Evolutionary conservation across 2,113 vertebrate species (phyloP), one percentile per base, ranked within the genome.

Genomic region (Apaloderma vittatum): DNA sequence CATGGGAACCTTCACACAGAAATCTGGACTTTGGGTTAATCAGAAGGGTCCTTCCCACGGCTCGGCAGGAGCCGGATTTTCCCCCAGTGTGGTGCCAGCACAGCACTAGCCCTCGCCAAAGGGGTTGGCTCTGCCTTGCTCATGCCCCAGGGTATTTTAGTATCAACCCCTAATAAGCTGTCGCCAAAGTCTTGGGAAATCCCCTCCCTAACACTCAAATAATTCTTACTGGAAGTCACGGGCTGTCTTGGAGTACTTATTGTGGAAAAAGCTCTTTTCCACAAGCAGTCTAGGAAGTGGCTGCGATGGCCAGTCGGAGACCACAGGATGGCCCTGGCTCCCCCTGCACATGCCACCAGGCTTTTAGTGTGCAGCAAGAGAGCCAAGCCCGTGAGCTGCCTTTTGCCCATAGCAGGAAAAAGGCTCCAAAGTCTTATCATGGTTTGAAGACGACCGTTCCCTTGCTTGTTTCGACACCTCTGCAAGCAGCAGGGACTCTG

Each of bases 91-190:
- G 1, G n/a, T 65, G 68, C 73, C 65, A 29, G 68, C 62, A 24
- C 13, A 4, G 51, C 5, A 0, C 51, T 0, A 0, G 23, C 61
- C 52, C 73, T 73, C 20, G 0, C 3, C 3, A 0, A 43, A 46
- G 57, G 37, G 8, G 5, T 22, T 51, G 0, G 0, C n/a, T 72
- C 58, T 79, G 66, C 40, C 74, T 66, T 0, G 0, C 48, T 27
- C 43, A 5, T 14, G 24, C 78, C 67, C 26, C 22, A 37, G n/a
- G 26, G 16, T 36, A 4, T 67, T 75, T 65, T 26, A 43, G 19
- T 21, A 29, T 24, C 45, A 52, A 48, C 30, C 51, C 48, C 54
- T 27, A 16, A 22, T 2, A 34, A 1, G 2, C 45, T 23, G 15
- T 5, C 61, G 36, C 45, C 2, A 0, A 45, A 68, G 46, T 20